phyloP scores from a whole-genome alignment of 2,113 vertebrate species.

The Halcyon malimbica region DNA sequence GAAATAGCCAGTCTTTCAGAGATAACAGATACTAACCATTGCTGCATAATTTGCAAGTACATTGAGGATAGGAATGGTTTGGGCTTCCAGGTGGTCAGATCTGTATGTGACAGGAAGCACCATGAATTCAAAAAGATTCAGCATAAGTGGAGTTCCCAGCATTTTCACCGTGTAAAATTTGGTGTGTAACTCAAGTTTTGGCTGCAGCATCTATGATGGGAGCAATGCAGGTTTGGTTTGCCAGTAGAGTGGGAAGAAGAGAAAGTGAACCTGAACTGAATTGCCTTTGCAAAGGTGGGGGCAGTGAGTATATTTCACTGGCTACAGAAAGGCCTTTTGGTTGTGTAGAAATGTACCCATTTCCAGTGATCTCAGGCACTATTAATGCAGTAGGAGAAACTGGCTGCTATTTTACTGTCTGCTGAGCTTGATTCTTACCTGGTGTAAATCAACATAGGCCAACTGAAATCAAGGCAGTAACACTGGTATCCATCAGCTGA shows the following conservation, averaged over 20 bases:
- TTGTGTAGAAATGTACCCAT: background rate
- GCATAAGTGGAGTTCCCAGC: background rate
- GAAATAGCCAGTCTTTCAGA: background rate
- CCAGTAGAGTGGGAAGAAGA: background rate
- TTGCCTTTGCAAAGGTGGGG: background rate
- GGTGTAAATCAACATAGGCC: background rate
- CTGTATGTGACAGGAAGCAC: background rate
- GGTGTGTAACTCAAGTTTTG: background rate
- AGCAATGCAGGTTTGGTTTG: background rate
- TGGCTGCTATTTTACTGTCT: background rate
- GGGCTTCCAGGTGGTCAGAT: background rate
- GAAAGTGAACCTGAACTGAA: background rate
- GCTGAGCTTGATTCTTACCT: background rate
- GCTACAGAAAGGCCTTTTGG: background rate
- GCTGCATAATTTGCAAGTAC: background rate
- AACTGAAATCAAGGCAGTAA: background rate
- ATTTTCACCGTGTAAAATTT: background rate
- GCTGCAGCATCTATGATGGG: background rate
- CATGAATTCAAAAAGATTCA: background rate
- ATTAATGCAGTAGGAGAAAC: background rate
- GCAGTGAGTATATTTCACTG: background rate
- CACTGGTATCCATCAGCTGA: background rate
- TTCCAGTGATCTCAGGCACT: background rate
- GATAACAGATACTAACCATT: background rate
- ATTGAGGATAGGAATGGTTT: background rate